Base-by-base conservation (phyloP, 2,888 invertebrate species). In the Toxonevra muliebris region DNA sequence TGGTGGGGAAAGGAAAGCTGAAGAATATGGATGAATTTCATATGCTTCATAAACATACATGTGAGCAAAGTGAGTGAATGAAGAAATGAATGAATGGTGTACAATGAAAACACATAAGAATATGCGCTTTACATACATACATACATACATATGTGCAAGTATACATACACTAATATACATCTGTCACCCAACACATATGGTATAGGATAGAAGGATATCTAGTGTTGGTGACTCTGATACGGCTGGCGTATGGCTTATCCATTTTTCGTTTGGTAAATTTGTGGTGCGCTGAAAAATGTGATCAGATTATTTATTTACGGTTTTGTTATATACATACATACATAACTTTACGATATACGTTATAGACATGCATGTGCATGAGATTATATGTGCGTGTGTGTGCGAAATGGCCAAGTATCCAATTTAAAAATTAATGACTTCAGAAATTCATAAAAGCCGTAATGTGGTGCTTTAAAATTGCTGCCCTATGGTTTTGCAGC, bases 351-450 rank as follows among this genome's bases (percentile, higher is more conserved):
- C 13, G 17, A 52, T 15, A 43, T 11, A 15, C 10, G 58, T n/a
- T n/a, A n/a, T n/a, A n/a, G n/a, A n/a, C n/a, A n/a, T n/a, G n/a
- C n/a, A n/a, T 30, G 30, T 30, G 30, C 30, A 30, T 30, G 30
- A 4, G 30, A 4, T 30, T 30, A 30, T 30, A 30, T 30, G 30
- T 7, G 30, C 30, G 30, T 7, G 30, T 30, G 30, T 30, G 30
- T 50, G 30, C 55, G 40, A 66, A 53, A 61, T 54, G 52, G 19
- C 50, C 50, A 12, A 57, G 54, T 45, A 80, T 77, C 76, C 77
- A 79, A 80, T 79, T 80, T 80, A 75, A 79, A 79, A 80, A 80
- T 80, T 80, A 80, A 79, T 80, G 79, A 76, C 78, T 74, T 71
- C 57, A 76, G 78, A 79, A 77, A 78, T 78, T 79, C 80, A 78